phyloP scores from a whole-genome alignment of 1,140 invertebrate species.

The Drosophila rhopaloa region DNA sequence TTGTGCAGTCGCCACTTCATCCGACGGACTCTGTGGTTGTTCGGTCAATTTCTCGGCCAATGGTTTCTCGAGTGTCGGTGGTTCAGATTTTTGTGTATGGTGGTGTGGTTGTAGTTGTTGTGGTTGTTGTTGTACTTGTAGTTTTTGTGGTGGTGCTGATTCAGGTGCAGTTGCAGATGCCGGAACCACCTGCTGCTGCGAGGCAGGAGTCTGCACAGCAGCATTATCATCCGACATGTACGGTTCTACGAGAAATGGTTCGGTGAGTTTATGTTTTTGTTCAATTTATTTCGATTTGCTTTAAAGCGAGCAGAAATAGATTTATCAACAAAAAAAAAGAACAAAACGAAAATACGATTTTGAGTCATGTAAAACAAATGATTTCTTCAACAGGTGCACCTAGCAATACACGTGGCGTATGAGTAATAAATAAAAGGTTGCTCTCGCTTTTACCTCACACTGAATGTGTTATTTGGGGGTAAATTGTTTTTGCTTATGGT shows the following conservation, averaged over 20 bases:
- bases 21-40: slow-evolving; percentile 69
- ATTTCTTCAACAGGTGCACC: slow-evolving; percentile 62
- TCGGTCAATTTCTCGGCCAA: slow-evolving; percentile 79
- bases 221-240: slow-evolving; percentile 75
- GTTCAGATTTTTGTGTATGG: slow-evolving; percentile 73
- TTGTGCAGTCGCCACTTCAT: slow-evolving; percentile 75
- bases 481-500: slow-evolving; percentile 46
- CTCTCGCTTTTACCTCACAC: slow-evolving; percentile 62
- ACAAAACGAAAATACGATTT: slow-evolving; percentile 23
- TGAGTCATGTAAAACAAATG: slow-evolving; percentile 21
- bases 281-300: slow-evolving; percentile 14
- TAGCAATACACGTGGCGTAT: slow-evolving; percentile 63
- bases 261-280: slow-evolving; percentile 54
- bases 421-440: slow-evolving; percentile 43
- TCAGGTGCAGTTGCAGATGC: slow-evolving; percentile 52
- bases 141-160: slow-evolving; percentile 51
- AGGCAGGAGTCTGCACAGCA: slow-evolving; percentile 62
- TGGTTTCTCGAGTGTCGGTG: slow-evolving; percentile 80
- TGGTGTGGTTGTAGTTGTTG: slow-evolving; percentile 56
- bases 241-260: slow-evolving; percentile 75
- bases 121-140: slow-evolving; percentile 49
- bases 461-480: slow-evolving; percentile 29
- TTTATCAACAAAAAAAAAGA: slow-evolving; percentile 21
- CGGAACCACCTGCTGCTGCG: slow-evolving; percentile 55
- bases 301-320: slow-evolving; percentile 40